Evolutionary conservation across 2,888 invertebrate genomes (phyloP).

Genomic region (Drosophila putrida): DNA sequence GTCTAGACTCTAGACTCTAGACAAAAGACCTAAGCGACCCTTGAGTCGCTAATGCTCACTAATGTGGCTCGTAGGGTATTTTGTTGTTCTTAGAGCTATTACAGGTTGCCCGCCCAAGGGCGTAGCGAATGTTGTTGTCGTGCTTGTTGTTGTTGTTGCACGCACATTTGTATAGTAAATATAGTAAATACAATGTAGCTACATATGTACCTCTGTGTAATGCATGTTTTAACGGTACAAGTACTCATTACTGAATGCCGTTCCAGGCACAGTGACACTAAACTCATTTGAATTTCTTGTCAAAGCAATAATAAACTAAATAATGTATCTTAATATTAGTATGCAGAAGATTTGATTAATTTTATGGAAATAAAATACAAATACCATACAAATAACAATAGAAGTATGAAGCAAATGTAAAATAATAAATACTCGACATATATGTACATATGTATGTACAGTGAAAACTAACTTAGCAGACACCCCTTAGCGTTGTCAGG

Average conservation of each 20-base stretch:
- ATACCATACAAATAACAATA: neutral
- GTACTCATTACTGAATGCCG: constrained; percentile 10
- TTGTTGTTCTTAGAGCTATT: constrained; percentile 24
- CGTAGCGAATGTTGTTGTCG: constrained; percentile 61
- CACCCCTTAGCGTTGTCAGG: too few relatives aligned
- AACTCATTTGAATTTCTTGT: constrained; percentile 10
- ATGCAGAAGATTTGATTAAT: neutral
- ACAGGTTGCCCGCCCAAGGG: constrained; percentile 60
- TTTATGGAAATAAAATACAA: neutral
- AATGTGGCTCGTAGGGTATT: constrained; percentile 53
- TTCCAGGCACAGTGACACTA: constrained; percentile 25
- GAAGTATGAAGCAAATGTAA: neutral
- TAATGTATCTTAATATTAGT: neutral
- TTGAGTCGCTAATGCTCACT: constrained; percentile 66
- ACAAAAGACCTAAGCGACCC: constrained; percentile 46
- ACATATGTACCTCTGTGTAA: constrained; percentile 2
- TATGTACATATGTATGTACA: too few relatives aligned
- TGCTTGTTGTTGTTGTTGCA: constrained; percentile 30
- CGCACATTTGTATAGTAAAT: constrained; percentile 12
- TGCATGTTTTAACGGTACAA: constrained; percentile 19
- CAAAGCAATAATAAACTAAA: neutral
- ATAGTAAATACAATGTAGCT: neutral
- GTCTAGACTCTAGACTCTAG: constrained; percentile 34
- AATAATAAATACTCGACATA: too few relatives aligned
- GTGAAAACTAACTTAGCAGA: too few relatives aligned